phyloP scores from a whole-genome alignment of 2,888 invertebrate species.

The Laothoe populi region DNA sequence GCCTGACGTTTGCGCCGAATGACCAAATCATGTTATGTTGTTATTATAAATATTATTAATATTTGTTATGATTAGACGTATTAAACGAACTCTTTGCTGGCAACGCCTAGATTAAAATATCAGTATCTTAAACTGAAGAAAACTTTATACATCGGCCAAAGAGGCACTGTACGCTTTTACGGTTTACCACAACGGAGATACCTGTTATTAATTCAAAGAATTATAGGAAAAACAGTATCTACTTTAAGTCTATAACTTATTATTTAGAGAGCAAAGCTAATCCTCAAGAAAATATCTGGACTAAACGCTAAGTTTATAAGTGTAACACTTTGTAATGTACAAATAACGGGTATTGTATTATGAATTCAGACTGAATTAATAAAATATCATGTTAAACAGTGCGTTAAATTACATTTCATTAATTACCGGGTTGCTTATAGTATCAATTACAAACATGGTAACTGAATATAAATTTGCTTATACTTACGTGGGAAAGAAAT shows the following conservation, averaged over 20 bases:
- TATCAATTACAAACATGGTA: conserved; percentile 17
- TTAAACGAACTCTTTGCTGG: neutral
- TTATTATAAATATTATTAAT: no score
- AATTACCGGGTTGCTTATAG: neutral
- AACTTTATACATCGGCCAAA: neutral
- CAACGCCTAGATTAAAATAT: neutral
- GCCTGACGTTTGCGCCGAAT: no score
- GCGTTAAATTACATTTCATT: conserved; percentile 24
- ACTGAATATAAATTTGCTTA: conserved; percentile 29
- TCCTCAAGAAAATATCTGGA: neutral
- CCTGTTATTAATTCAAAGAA: conserved; percentile 7
- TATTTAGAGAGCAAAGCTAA: neutral
- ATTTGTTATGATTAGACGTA: no score
- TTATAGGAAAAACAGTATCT: conserved; percentile 7
- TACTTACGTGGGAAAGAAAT: conserved; percentile 6
- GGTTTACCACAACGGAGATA: conserved; percentile 14
- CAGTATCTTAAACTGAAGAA: neutral
- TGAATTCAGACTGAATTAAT: conserved; percentile 11
- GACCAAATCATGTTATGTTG: no score
- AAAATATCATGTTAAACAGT: conserved; percentile 14
- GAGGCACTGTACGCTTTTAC: neutral
- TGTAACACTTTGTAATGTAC: neutral
- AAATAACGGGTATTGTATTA: conserved; percentile 3
- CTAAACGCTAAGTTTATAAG: neutral
- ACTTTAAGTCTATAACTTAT: neutral